Conservation (phyloP, 2,113 vertebrate species). For the Anarhynchus alexandrinus region DNA sequence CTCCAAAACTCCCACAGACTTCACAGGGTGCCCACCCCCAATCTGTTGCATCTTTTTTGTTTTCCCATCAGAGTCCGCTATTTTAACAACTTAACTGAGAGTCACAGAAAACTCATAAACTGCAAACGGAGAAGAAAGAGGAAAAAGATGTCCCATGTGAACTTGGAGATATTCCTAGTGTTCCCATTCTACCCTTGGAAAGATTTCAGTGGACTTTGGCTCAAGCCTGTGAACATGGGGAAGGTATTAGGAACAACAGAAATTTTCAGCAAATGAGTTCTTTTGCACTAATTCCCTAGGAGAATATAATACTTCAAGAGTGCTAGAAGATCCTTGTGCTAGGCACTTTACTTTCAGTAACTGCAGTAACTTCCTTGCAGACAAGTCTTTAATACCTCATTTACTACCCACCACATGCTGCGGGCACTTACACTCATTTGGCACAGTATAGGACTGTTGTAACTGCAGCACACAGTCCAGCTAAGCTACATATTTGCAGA, state of each 20-base stretch:
- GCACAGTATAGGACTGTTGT: neutral
- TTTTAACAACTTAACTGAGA: neutral
- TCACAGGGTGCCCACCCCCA: neutral
- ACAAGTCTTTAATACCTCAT: neutral
- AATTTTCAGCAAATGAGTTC: neutral
- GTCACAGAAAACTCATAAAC: neutral
- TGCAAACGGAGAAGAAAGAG: neutral
- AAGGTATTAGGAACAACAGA: neutral
- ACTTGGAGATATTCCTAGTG: neutral
- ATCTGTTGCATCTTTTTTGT: neutral
- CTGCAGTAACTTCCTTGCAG: neutral
- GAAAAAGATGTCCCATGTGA: neutral
- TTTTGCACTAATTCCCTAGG: neutral
- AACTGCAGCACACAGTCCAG: neutral
- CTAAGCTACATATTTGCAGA: neutral
- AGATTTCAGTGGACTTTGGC: neutral
- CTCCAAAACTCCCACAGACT: neutral
- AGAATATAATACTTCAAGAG: neutral
- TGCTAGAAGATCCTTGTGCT: neutral
- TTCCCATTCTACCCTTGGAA: neutral
- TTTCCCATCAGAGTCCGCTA: neutral
- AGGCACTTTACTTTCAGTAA: neutral
- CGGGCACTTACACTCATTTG: rapidly evolving
- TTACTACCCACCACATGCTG: neutral
- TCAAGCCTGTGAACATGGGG: neutral